Evolutionary conservation across 1,140 invertebrate genomes (phyloP).

Genomic region (Caenorhabditis latens): DNA sequence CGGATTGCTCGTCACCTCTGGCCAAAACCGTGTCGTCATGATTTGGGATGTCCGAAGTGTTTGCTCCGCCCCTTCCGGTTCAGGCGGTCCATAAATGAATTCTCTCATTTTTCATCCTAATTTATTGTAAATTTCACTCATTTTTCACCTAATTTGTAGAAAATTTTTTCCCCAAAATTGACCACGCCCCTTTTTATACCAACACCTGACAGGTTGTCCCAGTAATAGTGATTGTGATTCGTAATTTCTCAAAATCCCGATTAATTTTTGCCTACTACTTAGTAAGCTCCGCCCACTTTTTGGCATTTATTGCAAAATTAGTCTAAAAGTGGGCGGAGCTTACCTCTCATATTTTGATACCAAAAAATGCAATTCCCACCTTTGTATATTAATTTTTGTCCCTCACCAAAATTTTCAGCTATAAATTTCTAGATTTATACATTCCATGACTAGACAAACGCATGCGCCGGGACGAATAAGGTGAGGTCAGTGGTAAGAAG

Average conservation of each 20-base stretch:
- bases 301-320: no score
- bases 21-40: constrained; percentile 93
- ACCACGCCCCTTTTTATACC: no score
- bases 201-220: no score
- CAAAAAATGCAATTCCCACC: no score
- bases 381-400: no score
- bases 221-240: constrained; percentile 32
- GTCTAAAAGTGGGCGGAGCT: no score
- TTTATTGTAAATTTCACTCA: constrained; percentile 1
- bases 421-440: no score
- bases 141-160: no score
- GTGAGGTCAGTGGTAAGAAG: neutral
- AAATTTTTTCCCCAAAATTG: no score
- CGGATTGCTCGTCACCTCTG: constrained; percentile 89
- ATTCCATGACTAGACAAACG: neutral
- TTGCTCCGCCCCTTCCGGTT: constrained; percentile 60
- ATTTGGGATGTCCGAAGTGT: constrained; percentile 80
- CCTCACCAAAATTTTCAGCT: no score
- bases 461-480: constrained; percentile 10
- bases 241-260: neutral
- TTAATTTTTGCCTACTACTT: neutral
- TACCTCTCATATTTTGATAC: no score
- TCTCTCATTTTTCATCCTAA: neutral
- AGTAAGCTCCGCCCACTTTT: no score
- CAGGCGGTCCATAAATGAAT: neutral